Evolutionary conservation across 2,888 invertebrate genomes (phyloP), one percentile per base, ranked within the genome.

Genomic region (Yponomeuta evonymella): DNA sequence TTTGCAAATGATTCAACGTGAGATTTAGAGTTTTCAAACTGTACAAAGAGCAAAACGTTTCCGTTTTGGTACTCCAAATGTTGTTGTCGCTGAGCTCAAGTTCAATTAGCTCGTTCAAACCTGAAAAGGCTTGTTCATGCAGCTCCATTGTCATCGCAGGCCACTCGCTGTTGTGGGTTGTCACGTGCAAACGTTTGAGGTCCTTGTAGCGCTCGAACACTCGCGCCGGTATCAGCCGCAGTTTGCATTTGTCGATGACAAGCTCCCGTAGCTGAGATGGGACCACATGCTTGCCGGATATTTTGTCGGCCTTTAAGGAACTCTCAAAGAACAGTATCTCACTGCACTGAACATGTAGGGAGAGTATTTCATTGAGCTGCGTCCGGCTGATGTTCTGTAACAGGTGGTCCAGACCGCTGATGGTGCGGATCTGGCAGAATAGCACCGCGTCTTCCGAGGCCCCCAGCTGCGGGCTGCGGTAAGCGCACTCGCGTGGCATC

Each of bases 81-180:
- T 96, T 96, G 89, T 96, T 96, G 81, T 95, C 94, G 75, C 94
- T 94, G 71, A 96, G 87, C 85, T 96, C 94, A 76, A 96, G 92
- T 78, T 93, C 93, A 74, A 94, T 93, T 71, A 96, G 91, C 84
- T 95, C 94, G 73, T 94, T 93, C 78, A 96, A 88, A 58, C 95
- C 94, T 72, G 94, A 87, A 75, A 96, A 94, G 73, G 96, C 95
- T 79, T 95, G 95, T 69, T 94, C 93, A 79, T 95, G 93, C 71
- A 96, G 83, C 78, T 96, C 96, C 88, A 96, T 92, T 76, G 95
- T 95, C 94, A 96, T 95, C 58, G 95, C 94, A 33, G 96, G 95
- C 96, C 96, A 96, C 81, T 96, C 96, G 75, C 95, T 95, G 87
- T 96, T 96, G 83, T 95, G 95, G 48, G 96, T 96, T 72, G 95